These are phyloP conservation scores for Hipposideros armiger DNA, from an alignment of 2,113 vertebrate species.

Conservation along the genomic window DNA sequence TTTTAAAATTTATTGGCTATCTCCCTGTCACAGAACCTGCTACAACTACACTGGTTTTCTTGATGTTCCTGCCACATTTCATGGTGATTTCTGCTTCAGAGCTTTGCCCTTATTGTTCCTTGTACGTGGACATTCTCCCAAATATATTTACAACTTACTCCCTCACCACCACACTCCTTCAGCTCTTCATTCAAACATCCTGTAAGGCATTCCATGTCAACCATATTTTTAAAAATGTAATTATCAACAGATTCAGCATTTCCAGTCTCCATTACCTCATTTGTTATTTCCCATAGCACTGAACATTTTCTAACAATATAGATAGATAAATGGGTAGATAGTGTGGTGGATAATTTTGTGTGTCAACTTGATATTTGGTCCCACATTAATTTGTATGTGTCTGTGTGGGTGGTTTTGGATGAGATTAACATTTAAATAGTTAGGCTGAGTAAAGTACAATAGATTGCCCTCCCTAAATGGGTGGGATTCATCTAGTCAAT, in stretches of 20 bases:
- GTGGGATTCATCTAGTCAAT: not conserved
- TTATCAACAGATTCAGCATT: not conserved
- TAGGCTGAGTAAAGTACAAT: not conserved
- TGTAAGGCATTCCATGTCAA: not conserved
- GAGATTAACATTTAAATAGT: not conserved
- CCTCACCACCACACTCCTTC: not conserved
- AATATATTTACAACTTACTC: not conserved
- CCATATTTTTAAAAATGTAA: not conserved
- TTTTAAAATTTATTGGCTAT: not conserved
- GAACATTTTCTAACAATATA: not conserved
- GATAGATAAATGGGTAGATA: not conserved
- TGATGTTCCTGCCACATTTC: not conserved
- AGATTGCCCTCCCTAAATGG: not conserved
- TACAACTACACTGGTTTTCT: not conserved
- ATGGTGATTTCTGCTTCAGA: not conserved
- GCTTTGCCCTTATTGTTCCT: not conserved
- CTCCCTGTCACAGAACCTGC: not conserved
- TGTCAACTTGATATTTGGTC: not conserved
- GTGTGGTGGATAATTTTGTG: not conserved
- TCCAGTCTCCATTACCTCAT: not conserved
- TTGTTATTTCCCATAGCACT: not conserved
- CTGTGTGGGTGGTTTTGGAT: not conserved
- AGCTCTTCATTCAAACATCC: not conserved
- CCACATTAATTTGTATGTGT: not conserved
- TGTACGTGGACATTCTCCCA: not conserved